These are phyloP conservation scores for Cheiracanthium punctorium DNA, from an alignment of 2,888 invertebrate species.

Conservation along the genomic window DNA sequence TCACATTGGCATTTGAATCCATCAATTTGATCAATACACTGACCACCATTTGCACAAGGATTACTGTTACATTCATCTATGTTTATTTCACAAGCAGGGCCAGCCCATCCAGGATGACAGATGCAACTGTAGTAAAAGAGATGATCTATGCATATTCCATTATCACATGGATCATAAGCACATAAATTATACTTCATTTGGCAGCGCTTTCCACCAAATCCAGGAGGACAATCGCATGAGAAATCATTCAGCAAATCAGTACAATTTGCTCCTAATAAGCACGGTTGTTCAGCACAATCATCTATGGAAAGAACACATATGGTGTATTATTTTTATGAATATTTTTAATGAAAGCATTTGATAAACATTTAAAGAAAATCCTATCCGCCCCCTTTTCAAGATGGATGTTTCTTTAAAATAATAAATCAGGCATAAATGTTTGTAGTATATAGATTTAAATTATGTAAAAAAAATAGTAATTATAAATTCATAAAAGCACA, in stretches of 20 bases:
- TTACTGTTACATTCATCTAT: constrained; percentile 91
- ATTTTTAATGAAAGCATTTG: too few species aligned
- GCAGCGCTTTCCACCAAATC: constrained; percentile 96
- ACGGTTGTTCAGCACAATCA: constrained; percentile 94
- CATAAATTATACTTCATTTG: constrained; percentile 96
- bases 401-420: too few species aligned
- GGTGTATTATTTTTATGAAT: too few species aligned
- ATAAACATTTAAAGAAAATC: too few species aligned
- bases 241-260: constrained; percentile 96
- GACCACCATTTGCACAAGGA: constrained; percentile 94
- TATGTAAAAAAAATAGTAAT: too few species aligned
- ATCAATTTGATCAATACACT: constrained; percentile 90
- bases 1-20: constrained; percentile 91
- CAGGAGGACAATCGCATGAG: constrained; percentile 92
- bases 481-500: too few species aligned
- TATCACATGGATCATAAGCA: constrained; percentile 90
- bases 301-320: constrained; percentile 80
- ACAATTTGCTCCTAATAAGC: constrained; percentile 91
- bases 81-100: constrained; percentile 86
- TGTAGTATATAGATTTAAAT: too few species aligned
- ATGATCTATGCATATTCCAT: constrained; percentile 94
- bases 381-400: too few species aligned
- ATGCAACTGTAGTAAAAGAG: constrained; percentile 90
- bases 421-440: too few species aligned
- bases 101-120: constrained; percentile 95